A percentile compares a stretch with the other conserved stretches of the same genome.
Evolutionary conservation across 2,797 vertebrate genomes (phyloP).

Genomic region (Megalops cyprinoides): DNA sequence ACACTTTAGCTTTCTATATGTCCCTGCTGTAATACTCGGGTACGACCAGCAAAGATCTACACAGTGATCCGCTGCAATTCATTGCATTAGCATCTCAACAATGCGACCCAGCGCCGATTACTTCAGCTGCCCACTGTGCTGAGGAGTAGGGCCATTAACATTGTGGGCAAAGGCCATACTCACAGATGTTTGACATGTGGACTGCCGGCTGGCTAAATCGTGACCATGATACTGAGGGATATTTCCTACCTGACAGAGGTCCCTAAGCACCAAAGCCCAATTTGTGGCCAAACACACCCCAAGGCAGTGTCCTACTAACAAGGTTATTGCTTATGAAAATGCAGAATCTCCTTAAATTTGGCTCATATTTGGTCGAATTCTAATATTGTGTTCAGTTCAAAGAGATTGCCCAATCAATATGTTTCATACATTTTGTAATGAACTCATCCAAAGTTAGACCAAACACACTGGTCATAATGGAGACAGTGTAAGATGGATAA

Average conservation of each 20-base stretch:
- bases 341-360: neutral
- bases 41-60: too few relatives aligned
- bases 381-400: too few relatives aligned
- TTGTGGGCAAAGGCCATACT: slow-evolving; percentile 64
- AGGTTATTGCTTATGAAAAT: slow-evolving; percentile 38
- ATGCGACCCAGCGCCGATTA: too few relatives aligned
- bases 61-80: too few relatives aligned
- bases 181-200: slow-evolving; percentile 71
- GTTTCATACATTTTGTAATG: neutral
- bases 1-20: too few relatives aligned
- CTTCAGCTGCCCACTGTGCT: slow-evolving; percentile 32
- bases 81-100: too few relatives aligned
- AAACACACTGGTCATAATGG: slow-evolving; percentile 27
- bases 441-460: too few relatives aligned
- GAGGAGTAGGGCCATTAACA: slow-evolving; percentile 59
- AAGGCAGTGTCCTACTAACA: slow-evolving; percentile 33
- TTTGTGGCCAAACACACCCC: slow-evolving; percentile 37
- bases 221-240: slow-evolving; percentile 50
- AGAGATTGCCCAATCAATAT: too few relatives aligned
- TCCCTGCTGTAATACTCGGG: too few relatives aligned
- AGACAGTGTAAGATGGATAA: slow-evolving; percentile 27
- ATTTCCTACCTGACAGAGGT: slow-evolving; percentile 46
- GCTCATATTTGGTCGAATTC: too few relatives aligned
- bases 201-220: too few relatives aligned
- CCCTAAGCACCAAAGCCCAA: slow-evolving; percentile 53